Percentiles rank a stretch among this genome's conserved stretches.
Evolutionary conservation across 2,113 vertebrate species (phyloP).

Genomic region (Oryzias celebensis): DNA sequence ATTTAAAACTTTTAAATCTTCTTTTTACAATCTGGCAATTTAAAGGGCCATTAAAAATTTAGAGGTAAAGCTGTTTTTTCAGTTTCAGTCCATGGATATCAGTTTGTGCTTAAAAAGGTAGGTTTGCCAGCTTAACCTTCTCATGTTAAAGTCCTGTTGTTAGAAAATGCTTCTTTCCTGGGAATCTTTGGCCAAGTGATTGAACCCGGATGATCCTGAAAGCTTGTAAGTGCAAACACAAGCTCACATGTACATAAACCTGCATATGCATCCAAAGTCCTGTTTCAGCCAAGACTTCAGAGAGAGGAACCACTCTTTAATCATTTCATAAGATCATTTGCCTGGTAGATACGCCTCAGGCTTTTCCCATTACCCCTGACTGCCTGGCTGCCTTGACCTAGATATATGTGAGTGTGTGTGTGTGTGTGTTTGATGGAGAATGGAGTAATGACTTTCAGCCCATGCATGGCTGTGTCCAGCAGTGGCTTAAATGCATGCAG

Average conservation of each 20-base stretch:
- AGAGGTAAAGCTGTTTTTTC: not conserved
- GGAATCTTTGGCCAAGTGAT: constrained; percentile 7
- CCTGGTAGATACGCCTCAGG: constrained; percentile 73
- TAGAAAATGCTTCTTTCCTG: constrained; percentile 5
- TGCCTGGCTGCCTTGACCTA: constrained; percentile 66
- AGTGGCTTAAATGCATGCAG: constrained; percentile 29
- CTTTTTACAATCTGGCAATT: too few relatives aligned
- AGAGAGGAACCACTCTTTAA: constrained; percentile 63
- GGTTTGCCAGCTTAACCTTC: not conserved
- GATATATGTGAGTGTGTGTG: constrained; percentile 38
- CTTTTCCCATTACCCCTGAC: constrained; percentile 69
- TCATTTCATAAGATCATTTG: constrained; percentile 76
- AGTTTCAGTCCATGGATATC: not conserved
- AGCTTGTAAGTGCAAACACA: constrained; percentile 19
- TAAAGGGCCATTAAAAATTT: not conserved
- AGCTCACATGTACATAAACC: constrained; percentile 42
- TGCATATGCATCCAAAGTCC: constrained; percentile 42
- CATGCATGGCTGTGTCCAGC: constrained; percentile 38
- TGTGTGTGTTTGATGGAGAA: constrained; percentile 46
- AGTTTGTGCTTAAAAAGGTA: not conserved
- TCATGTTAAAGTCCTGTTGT: not conserved
- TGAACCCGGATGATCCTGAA: constrained; percentile 36
- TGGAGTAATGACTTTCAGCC: constrained; percentile 36
- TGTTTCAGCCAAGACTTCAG: constrained; percentile 52
- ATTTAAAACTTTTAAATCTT: too few relatives aligned